Conservation (phyloP, 2,888 invertebrate species). For the Allolobophora icterica region DNA sequence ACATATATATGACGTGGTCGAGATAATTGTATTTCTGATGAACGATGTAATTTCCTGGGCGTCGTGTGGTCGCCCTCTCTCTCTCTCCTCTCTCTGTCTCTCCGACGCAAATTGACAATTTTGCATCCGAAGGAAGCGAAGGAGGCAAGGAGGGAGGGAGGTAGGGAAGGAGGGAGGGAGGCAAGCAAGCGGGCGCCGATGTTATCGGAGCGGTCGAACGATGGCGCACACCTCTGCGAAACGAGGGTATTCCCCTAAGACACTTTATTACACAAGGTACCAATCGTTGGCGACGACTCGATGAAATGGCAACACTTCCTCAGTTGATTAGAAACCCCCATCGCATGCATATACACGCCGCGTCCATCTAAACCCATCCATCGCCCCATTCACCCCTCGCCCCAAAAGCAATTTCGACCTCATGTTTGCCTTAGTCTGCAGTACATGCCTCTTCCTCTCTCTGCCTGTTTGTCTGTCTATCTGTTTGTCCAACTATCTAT, state of each 20-base stretch:
- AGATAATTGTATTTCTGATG: constrained; percentile 17
- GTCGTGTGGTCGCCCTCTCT: background rate
- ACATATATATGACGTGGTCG: background rate
- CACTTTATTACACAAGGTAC: constrained; percentile 17
- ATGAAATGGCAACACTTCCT: constrained; percentile 11
- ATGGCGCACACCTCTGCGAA: constrained; percentile 17
- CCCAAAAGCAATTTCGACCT: constrained; percentile 8
- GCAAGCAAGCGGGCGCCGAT: background rate
- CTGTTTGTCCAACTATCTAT: background rate
- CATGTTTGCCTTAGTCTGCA: background rate
- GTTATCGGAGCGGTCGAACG: constrained; percentile 10
- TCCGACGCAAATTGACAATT: constrained; percentile 6
- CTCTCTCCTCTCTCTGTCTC: background rate
- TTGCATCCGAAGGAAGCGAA: background rate
- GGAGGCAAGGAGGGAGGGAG: background rate
- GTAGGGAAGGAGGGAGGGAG: background rate
- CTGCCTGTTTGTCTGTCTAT: background rate
- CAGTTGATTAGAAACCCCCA: background rate
- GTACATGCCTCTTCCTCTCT: background rate
- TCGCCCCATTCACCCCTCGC: background rate
- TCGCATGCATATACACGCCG: background rate
- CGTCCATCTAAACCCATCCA: too few relatives aligned
- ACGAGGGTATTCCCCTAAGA: constrained; percentile 4
- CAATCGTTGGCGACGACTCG: background rate
- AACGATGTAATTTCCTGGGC: background rate